Evolutionary conservation across 2,888 invertebrate genomes (phyloP).

Genomic region (Lacanobia oleracea): DNA sequence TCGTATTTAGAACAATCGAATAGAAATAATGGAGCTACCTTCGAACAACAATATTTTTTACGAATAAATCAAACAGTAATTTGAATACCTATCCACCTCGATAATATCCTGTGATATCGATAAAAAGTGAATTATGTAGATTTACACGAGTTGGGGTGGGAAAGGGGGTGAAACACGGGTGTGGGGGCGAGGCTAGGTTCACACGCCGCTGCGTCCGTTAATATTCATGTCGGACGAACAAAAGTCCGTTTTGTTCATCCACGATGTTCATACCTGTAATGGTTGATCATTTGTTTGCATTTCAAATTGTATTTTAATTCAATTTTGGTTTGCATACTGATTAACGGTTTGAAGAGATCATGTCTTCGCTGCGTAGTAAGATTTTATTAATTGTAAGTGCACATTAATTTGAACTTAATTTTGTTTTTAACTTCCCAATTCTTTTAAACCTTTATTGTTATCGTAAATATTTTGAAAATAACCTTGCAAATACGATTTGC

Average conservation of each 20-base stretch:
- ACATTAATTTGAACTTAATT: too few species aligned
- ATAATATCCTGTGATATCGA: slow-evolving; percentile 66
- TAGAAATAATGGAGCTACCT: slow-evolving; percentile 35
- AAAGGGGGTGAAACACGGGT: slow-evolving; percentile 16
- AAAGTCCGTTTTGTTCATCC: slow-evolving; percentile 61
- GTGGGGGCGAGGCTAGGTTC: slow-evolving; percentile 55
- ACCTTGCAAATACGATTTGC: neutral
- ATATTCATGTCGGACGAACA: slow-evolving; percentile 71
- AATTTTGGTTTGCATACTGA: neutral
- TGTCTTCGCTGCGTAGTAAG: neutral
- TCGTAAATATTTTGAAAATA: neutral
- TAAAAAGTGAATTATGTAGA: slow-evolving; percentile 71
- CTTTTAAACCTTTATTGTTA: too few species aligned
- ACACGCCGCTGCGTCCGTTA: slow-evolving; percentile 69
- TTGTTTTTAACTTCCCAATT: too few species aligned
- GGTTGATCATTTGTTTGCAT: slow-evolving; percentile 37
- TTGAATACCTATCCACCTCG: slow-evolving; percentile 69
- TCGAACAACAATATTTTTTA: slow-evolving; percentile 58
- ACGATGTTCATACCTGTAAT: slow-evolving; percentile 62
- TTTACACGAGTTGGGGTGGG: slow-evolving; percentile 58
- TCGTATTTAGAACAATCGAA: slow-evolving; percentile 3
- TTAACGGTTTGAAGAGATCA: neutral
- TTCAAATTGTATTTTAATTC: slow-evolving; percentile 24
- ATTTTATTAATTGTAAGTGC: too few species aligned
- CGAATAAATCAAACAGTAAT: slow-evolving; percentile 66